Conservation (phyloP, 2,888 invertebrate genomes). For the Sialis lutaria region DNA sequence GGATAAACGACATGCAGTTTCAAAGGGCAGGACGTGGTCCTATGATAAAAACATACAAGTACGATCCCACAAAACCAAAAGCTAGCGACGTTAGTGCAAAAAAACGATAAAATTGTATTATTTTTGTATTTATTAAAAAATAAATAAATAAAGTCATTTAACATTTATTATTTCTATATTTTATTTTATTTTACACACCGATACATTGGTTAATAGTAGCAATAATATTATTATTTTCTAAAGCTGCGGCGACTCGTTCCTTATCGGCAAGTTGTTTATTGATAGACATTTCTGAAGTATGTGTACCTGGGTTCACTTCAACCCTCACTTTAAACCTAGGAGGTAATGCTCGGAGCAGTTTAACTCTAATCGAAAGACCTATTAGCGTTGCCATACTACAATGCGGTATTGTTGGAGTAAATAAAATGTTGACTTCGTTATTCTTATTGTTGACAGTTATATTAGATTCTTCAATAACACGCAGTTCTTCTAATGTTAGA, state of each 20-base stretch:
- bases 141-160: neutral
- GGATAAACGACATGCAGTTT: conserved; percentile 63
- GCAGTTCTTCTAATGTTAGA: conserved; percentile 80
- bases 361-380: conserved; percentile 83
- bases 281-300: conserved; percentile 79
- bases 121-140: neutral
- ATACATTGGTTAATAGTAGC: conserved; percentile 92
- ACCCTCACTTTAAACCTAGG: conserved; percentile 74
- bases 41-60: conserved; percentile 70
- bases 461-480: conserved; percentile 75
- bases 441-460: conserved; percentile 58
- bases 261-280: conserved; percentile 98
- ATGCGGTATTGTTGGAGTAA: conserved; percentile 97
- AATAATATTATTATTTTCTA: conserved; percentile 83
- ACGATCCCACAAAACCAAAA: conserved; percentile 53
- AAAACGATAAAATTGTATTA: conserved; percentile 23
- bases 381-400: conserved; percentile 97
- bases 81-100: conserved; percentile 34
- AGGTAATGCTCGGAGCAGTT: conserved; percentile 70
- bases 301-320: conserved; percentile 79
- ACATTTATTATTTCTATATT: no score
- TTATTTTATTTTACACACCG: neutral
- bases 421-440: conserved; percentile 57
- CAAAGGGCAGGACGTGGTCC: conserved; percentile 74
- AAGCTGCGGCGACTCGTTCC: conserved; percentile 90